Conservation (phyloP, 2,113 vertebrate species). For the Pipra filicauda region DNA sequence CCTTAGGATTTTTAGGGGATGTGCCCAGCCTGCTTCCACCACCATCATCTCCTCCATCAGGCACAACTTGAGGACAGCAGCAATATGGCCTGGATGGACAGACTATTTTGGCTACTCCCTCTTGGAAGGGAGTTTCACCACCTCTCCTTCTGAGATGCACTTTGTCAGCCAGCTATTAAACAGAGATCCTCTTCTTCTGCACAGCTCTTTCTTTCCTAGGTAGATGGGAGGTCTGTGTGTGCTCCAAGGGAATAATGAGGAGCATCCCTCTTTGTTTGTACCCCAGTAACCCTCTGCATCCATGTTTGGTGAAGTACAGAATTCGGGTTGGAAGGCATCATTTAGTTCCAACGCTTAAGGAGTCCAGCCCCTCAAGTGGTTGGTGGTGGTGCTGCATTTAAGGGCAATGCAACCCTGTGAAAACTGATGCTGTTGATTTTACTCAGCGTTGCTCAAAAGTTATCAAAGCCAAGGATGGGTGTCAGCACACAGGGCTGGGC, state of each 20-base stretch:
- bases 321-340: not conserved
- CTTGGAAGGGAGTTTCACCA: not conserved
- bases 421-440: not conserved
- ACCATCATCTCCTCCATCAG: not conserved
- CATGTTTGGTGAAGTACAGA: fast-evolving
- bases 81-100: fast-evolving
- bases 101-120: not conserved
- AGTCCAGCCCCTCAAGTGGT: not conserved
- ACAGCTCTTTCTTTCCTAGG: not conserved
- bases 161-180: not conserved
- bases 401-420: not conserved
- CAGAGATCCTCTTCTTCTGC: not conserved
- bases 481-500: not conserved
- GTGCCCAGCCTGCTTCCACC: not conserved
- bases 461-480: conserved; percentile 27
- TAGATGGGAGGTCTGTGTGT: not conserved
- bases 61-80: not conserved
- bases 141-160: fast-evolving
- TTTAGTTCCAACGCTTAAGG: not conserved
- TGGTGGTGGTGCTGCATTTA: not conserved
- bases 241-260: fast-evolving
- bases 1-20: not conserved
- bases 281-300: not conserved
- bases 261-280: not conserved
- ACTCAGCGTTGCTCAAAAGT: not conserved